These are phyloP conservation scores for Terrapene triunguis DNA, from an alignment of 2,113 vertebrate species.

Conservation along the genomic window DNA sequence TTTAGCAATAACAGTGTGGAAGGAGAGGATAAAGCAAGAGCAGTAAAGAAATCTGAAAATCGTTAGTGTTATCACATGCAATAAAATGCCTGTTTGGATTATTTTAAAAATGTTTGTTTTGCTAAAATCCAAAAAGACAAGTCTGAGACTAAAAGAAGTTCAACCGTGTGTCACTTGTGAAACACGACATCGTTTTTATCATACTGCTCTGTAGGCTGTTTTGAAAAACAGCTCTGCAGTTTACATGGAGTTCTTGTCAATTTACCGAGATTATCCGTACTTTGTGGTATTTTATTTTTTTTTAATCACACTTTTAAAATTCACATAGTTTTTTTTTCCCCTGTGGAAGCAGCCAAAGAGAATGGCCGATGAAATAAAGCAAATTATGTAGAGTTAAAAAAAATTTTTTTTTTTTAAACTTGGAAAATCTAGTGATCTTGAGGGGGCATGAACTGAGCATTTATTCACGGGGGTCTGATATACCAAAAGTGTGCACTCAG, in stretches of 20 bases:
- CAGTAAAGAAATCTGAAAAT: constrained; percentile 75
- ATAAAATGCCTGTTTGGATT: constrained; percentile 72
- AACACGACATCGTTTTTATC: not conserved
- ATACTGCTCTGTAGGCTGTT: not conserved
- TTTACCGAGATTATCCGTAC: not conserved
- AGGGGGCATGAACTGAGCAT: not conserved
- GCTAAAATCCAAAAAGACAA: constrained; percentile 67
- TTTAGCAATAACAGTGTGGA: constrained; percentile 80
- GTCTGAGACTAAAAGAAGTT: constrained; percentile 42
- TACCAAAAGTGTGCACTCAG: not conserved
- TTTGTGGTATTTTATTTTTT: not conserved
- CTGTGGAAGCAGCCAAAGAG: not conserved
- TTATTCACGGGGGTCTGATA: not conserved
- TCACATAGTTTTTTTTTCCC: not conserved
- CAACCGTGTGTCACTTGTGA: constrained; percentile 20
- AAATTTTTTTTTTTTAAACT: not conserved
- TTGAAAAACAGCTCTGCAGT: not conserved
- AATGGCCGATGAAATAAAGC: not conserved
- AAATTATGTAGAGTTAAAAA: not conserved
- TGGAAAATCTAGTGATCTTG: not conserved
- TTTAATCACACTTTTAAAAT: not conserved
- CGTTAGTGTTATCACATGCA: constrained; percentile 66
- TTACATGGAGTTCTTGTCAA: constrained; percentile 19
- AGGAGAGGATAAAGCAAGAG: constrained; percentile 80
- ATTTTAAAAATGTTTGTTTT: constrained; percentile 76